These are phyloP conservation scores for Papilio aristodemus DNA, from an alignment of 1,140 invertebrate species.

Conservation along the genomic window DNA sequence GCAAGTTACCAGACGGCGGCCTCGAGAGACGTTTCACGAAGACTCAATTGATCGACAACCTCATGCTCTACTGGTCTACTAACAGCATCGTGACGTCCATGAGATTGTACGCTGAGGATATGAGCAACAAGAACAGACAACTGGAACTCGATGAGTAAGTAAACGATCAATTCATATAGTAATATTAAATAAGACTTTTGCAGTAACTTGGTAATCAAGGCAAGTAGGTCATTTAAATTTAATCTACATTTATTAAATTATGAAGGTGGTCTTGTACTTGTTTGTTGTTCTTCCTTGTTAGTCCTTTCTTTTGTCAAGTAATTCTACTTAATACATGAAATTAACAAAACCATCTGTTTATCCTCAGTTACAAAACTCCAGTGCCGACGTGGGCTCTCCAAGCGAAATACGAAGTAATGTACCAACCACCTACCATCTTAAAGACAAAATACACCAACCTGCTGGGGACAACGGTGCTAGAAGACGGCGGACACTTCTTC, in stretches of 20 bases:
- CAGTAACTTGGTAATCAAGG: too few relatives aligned
- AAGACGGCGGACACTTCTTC: constrained; percentile 91
- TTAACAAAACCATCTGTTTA: too few relatives aligned
- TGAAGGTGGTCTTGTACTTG: too few relatives aligned
- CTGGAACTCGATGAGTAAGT: constrained; percentile 73
- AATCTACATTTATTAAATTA: too few relatives aligned
- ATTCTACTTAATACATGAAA: too few relatives aligned
- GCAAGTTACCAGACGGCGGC: constrained; percentile 88
- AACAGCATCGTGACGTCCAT: constrained; percentile 88
- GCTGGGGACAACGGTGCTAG: constrained; percentile 78
- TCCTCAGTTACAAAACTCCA: constrained; percentile 60
- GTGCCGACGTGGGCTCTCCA: constrained; percentile 84
- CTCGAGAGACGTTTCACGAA: constrained; percentile 83
- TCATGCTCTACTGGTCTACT: constrained; percentile 94
- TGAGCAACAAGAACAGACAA: constrained; percentile 65
- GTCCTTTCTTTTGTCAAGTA: too few relatives aligned
- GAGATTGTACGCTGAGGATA: constrained; percentile 87
- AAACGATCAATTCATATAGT: too few relatives aligned
- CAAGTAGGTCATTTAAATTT: not conserved
- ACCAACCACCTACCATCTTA: constrained; percentile 81
- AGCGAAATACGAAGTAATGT: constrained; percentile 83
- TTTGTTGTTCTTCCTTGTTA: too few relatives aligned
- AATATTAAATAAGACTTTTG: too few relatives aligned
- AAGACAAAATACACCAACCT: constrained; percentile 82
- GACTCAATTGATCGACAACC: constrained; percentile 91